These are phyloP conservation scores for Philopedon plagiatum DNA, from an alignment of 2,888 invertebrate genomes.

Conservation along the genomic window DNA sequence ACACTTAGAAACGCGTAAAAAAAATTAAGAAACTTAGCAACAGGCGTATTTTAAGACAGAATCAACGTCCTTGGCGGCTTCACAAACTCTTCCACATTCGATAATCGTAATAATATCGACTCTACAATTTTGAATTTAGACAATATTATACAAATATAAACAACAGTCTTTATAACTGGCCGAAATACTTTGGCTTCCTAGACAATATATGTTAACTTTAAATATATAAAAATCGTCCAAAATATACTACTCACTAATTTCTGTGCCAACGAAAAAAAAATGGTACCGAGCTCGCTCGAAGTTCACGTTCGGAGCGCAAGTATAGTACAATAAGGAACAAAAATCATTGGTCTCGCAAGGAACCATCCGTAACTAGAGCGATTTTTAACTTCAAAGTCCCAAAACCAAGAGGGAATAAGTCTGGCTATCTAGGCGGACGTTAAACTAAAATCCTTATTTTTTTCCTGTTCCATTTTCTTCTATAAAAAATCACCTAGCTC, in stretches of 20 bases:
- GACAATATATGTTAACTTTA: slow-evolving; percentile 52
- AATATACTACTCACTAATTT: slow-evolving; percentile 55
- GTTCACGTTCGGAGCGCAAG: slow-evolving; percentile 20
- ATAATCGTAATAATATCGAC: slow-evolving; percentile 7
- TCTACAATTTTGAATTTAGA: slow-evolving; percentile 40
- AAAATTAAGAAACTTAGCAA: too few relatives aligned
- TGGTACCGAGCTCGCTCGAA: slow-evolving; percentile 27
- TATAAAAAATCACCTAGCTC: not conserved
- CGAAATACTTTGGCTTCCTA: slow-evolving; percentile 72
- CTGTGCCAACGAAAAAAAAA: slow-evolving; percentile 27
- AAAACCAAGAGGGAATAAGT: not conserved
- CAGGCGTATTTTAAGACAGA: too few relatives aligned
- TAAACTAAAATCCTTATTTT: not conserved
- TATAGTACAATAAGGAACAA: slow-evolving; percentile 48
- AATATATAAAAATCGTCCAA: slow-evolving; percentile 68
- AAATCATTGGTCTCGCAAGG: not conserved
- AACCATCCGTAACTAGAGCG: not conserved
- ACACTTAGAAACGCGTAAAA: too few relatives aligned
- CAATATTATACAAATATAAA: slow-evolving; percentile 69
- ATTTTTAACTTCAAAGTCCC: slow-evolving; percentile 5
- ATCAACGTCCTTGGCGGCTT: not conserved
- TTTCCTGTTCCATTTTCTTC: too few relatives aligned
- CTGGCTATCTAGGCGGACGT: not conserved
- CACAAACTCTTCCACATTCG: not conserved
- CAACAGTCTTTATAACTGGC: slow-evolving; percentile 79